Conservation (phyloP, 2,888 invertebrate genomes). For the Alentia gelatinosa region DNA sequence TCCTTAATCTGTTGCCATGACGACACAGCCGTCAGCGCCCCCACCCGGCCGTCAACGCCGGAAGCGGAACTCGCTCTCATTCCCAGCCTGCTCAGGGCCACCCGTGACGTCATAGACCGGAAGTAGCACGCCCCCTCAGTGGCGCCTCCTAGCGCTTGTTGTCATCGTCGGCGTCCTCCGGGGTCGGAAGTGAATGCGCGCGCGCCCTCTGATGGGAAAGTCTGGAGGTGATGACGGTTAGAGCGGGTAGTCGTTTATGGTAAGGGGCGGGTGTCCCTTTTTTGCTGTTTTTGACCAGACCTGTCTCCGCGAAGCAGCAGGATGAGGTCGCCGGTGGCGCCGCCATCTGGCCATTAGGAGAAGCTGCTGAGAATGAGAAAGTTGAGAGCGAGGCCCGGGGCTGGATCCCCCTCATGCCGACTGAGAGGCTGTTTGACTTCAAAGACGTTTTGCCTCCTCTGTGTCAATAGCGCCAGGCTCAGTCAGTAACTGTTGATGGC, state of each 20-base stretch:
- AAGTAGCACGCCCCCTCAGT: not conserved
- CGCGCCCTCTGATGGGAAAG: not conserved
- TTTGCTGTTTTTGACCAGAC: not conserved
- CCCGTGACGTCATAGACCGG: not conserved
- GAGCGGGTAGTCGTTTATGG: not conserved
- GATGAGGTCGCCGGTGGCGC: not conserved
- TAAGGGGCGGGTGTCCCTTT: not conserved
- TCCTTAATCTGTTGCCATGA: slow-evolving; percentile 10
- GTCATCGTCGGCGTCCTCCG: not conserved
- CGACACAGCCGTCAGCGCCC: not conserved
- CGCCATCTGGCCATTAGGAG: too few relatives aligned
- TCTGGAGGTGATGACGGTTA: not conserved
- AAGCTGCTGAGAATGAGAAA: too few relatives aligned
- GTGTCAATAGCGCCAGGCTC: too few relatives aligned
- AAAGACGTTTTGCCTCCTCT: too few relatives aligned
- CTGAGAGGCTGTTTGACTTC: too few relatives aligned
- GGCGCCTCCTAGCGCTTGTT: not conserved
- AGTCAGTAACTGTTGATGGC: too few relatives aligned
- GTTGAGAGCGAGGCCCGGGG: too few relatives aligned
- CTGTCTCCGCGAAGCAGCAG: not conserved
- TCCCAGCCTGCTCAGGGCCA: not conserved
- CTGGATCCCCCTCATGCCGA: too few relatives aligned
- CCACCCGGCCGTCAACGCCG: not conserved
- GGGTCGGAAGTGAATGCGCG: not conserved
- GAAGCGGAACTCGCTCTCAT: not conserved